Base-by-base conservation (phyloP, 2,888 invertebrate species). In the Anarsia innoxiella region DNA sequence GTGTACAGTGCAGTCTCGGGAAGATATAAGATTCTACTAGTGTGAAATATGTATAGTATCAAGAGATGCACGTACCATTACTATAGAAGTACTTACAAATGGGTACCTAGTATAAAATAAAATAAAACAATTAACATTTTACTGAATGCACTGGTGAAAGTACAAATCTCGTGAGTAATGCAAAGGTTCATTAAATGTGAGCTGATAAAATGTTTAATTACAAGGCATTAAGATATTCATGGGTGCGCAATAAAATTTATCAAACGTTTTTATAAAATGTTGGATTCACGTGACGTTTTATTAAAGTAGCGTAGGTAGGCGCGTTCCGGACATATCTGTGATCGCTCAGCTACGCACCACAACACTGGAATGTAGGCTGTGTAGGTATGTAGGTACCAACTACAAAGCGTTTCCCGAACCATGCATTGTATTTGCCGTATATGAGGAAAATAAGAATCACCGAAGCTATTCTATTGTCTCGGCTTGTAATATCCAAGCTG, bases 321-420 rank as follows among this genome's bases (percentile, higher is more conserved):
- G 45, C 50, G 47, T 51, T 49, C 48, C 44, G 14, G 25, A 45
- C 48, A 48, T 51, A 45, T 48, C 42, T 42, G 10, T 27, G 42
- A 40, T 34, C 43, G 39, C 30, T 26, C 31, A 26, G 23, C 33
- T 42, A 25, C 39, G 29, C 40, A 40, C 39, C 39, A 38, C 42
- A 36, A 38, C 48, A 33, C 30, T 34, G 57, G 58, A 59, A 58
- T 59, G 58, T 49, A n/a, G 51, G 55, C 49, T 49, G 46, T 42
- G 40, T n/a, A n/a, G n/a, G n/a, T n/a, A n/a, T n/a, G n/a, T n/a
- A n/a, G n/a, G n/a, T n/a, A n/a, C n/a, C n/a, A n/a, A n/a, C 48
- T 47, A 49, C 46, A 46, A 44, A 19, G 47, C 48, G 49, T 53
- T 48, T 44, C 41, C 40, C 48, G 39, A 42, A 42, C 47, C 43